Conservation (phyloP, 2,113 vertebrate genomes). For the Rutilus rutilus region DNA sequence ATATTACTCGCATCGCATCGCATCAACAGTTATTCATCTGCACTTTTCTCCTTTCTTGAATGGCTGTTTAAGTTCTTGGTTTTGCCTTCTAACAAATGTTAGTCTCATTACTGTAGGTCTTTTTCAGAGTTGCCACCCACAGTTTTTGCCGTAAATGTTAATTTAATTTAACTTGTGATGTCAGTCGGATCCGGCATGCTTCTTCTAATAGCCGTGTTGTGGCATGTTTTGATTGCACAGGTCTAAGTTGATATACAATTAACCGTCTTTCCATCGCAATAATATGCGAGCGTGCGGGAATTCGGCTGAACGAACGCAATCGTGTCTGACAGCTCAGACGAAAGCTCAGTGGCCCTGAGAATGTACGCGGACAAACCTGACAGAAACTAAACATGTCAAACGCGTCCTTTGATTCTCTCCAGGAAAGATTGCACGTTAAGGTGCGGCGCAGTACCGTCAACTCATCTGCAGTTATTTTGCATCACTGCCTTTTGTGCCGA, state of each 20-base stretch:
- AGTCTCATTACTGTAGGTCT: neutral
- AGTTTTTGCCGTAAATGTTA: constrained; percentile 1
- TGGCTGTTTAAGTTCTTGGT: neutral
- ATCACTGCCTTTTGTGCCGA: neutral
- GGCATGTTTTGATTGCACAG: neutral
- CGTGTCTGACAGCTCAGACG: neutral
- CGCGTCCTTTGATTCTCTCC: neutral
- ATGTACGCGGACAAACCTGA: neutral
- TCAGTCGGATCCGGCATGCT: neutral
- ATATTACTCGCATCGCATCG: neutral
- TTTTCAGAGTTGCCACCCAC: neutral
- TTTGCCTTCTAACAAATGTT: neutral
- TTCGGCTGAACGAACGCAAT: neutral
- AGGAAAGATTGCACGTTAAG: neutral
- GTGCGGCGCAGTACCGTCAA: constrained; percentile 6
- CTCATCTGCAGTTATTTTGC: constrained; percentile 42
- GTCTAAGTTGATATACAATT: constrained; percentile 11
- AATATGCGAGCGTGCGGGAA: neutral
- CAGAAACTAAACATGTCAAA: neutral
- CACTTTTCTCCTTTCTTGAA: neutral
- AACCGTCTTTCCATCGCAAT: neutral
- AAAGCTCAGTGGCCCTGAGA: constrained; percentile 18
- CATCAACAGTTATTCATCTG: neutral
- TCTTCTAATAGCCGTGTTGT: constrained; percentile 13
- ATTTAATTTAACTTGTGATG: constrained; percentile 21